Evolutionary conservation across 2,113 vertebrate species (phyloP).

Genomic region (Oncorhynchus clarkii): DNA sequence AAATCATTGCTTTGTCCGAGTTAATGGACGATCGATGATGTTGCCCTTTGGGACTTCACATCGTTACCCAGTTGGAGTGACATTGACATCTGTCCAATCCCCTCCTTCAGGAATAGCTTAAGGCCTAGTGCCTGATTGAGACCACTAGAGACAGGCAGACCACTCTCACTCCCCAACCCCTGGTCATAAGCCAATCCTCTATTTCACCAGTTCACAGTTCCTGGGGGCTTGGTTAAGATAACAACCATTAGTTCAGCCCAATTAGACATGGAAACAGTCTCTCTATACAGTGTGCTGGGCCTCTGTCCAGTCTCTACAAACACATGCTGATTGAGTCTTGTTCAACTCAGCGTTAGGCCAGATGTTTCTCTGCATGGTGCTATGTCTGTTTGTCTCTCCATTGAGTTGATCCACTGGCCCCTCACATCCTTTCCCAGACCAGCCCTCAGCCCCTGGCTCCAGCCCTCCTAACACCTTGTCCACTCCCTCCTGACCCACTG

Average conservation of each 20-base stretch:
- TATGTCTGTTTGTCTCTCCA: neutral
- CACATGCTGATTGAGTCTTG: constrained; percentile 45
- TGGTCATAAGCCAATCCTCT: constrained; percentile 30
- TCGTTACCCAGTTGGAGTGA: neutral
- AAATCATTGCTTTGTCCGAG: too few relatives aligned
- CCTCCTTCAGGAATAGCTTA: neutral
- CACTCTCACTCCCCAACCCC: constrained; percentile 17
- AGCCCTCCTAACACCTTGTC: neutral
- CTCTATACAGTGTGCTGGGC: neutral
- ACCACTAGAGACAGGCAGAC: constrained; percentile 30
- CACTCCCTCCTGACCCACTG: constrained; percentile 10
- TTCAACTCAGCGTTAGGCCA: constrained; percentile 34
- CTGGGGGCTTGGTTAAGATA: constrained; percentile 51
- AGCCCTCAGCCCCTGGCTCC: neutral
- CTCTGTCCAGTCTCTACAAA: constrained; percentile 35
- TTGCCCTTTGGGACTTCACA: too few relatives aligned
- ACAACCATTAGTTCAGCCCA: constrained; percentile 40
- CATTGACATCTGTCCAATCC: neutral
- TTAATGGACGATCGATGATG: too few relatives aligned
- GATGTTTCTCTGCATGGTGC: constrained; percentile 33
- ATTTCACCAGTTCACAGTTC: constrained; percentile 33
- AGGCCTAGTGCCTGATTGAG: constrained; percentile 22
- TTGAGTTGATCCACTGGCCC: constrained; percentile 1
- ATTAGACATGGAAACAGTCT: constrained; percentile 49
- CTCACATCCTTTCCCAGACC: constrained; percentile 19